These are phyloP conservation scores for Palaemon carinicauda DNA, from an alignment of 1,140 invertebrate species.

Conservation along the genomic window DNA sequence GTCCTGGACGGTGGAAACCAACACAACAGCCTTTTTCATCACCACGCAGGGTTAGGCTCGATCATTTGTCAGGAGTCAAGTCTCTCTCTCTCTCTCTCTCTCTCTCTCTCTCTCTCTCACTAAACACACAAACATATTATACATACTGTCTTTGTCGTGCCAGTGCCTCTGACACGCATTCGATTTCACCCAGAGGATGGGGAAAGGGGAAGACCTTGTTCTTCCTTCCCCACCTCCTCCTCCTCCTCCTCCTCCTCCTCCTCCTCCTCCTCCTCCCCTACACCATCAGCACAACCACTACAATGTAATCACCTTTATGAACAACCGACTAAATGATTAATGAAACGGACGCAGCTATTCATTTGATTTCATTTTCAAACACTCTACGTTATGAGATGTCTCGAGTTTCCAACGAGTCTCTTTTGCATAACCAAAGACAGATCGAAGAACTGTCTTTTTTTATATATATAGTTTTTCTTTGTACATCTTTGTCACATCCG, in stretches of 20 bases:
- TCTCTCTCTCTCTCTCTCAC: background rate
- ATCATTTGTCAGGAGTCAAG: background rate
- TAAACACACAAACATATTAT: background rate
- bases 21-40: too few relatives aligned
- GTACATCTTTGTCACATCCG: too few relatives aligned
- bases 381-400: constrained; percentile 36
- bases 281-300: background rate
- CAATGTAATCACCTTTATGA: constrained; percentile 46
- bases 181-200: background rate
- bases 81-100: background rate
- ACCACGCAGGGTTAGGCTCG: too few relatives aligned
- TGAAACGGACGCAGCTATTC: constrained; percentile 48
- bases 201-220: background rate
- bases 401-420: background rate
- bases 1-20: too few relatives aligned
- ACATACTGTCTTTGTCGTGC: background rate
- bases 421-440: background rate
- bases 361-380: constrained; percentile 54
- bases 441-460: too few relatives aligned
- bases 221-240: background rate
- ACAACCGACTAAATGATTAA: constrained; percentile 46
- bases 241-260: background rate
- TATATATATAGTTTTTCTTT: too few relatives aligned
- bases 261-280: background rate
- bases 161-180: background rate